Percentiles rank a stretch among this genome's conserved stretches.
Conservation (phyloP, 2,888 invertebrate genomes). For the Cryptocephalus moraei region DNA sequence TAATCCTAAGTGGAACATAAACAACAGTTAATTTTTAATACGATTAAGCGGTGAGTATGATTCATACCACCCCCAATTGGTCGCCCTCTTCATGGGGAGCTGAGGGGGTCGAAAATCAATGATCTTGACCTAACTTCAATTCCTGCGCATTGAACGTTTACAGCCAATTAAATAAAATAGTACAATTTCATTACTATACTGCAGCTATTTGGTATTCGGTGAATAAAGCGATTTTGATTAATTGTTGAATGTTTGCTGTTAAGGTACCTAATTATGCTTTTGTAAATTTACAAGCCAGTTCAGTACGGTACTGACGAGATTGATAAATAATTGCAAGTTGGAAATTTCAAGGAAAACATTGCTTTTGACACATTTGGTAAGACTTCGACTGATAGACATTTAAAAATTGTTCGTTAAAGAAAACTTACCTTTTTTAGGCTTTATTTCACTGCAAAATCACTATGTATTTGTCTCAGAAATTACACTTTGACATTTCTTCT, state of each 20-base stretch:
- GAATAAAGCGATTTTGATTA: too few relatives aligned
- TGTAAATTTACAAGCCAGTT: background rate
- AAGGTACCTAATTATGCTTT: too few relatives aligned
- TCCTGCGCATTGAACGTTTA: slow-evolving; percentile 9
- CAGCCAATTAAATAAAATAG: too few relatives aligned
- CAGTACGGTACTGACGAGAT: background rate
- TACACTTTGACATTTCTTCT: slow-evolving; percentile 19
- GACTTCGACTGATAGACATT: background rate
- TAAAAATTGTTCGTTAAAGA: background rate
- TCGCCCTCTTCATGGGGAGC: slow-evolving; percentile 10
- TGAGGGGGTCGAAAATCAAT: slow-evolving; percentile 21
- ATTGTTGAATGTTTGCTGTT: too few relatives aligned
- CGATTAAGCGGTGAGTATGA: slow-evolving; percentile 3
- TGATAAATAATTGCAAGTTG: too few relatives aligned
- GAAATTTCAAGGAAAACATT: too few relatives aligned
- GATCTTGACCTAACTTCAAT: slow-evolving; percentile 20
- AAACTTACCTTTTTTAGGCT: slow-evolving; percentile 17
- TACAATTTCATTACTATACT: too few relatives aligned
- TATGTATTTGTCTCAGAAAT: slow-evolving; percentile 10
- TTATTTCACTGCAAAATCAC: slow-evolving; percentile 13
- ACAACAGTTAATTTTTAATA: slow-evolving; percentile 4
- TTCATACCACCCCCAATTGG: slow-evolving; percentile 8
- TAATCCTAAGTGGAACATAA: background rate
- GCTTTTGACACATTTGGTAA: background rate
- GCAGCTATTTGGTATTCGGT: too few relatives aligned